Base-by-base conservation (phyloP, 2,113 vertebrate species). In the Barnardius zonarius region DNA sequence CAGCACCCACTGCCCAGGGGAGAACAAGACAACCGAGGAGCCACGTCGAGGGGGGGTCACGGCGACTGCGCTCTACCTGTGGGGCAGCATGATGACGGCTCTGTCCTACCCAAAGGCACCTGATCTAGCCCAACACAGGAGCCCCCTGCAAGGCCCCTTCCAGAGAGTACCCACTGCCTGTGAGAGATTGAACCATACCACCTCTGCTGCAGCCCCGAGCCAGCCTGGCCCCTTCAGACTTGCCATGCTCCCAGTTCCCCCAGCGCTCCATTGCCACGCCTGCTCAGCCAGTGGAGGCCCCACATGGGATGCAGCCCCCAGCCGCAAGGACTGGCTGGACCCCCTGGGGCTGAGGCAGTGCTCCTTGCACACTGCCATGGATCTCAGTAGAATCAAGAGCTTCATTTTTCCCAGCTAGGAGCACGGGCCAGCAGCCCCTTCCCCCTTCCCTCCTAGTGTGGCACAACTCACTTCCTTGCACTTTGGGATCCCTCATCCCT, bases 81-180 rank as follows among this genome's bases (percentile, higher is more conserved):
- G 99, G 99, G 97, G 98, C 82, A 98, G 98, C 1, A 61, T 99
- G 68, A 96, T 99, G 51, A 97, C 98, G 0, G 98, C 99, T 1
- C 92, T 99, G 83, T 97, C 98, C 76, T 98, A 97, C 59, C 93
- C 94, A 0, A 96, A 97, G 19, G 75, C 96, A 4, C 59, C 95
- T 37, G 93, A 97, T 69, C 85, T 90, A 6, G 13, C 95, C 88
- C 78, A 74, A 39, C 17, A 81, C 28, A 13, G 92, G 73, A 83
- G 94, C n/a, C 51, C 88, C 51, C 46, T 2, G 3, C 75, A 86
- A 94, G 92, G 90, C 90, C 96, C 88, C 85, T 94, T 97, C 27
- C 96, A 88, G 48, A 97, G 94, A 70, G 62, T 95, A 7, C 96
- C 93, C 78, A 77, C 66, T 1, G 84, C 97, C 39, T 99, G 98